phyloP scores from a whole-genome alignment of 2,888 invertebrate genomes.

The Pristionchus entomophagus region DNA sequence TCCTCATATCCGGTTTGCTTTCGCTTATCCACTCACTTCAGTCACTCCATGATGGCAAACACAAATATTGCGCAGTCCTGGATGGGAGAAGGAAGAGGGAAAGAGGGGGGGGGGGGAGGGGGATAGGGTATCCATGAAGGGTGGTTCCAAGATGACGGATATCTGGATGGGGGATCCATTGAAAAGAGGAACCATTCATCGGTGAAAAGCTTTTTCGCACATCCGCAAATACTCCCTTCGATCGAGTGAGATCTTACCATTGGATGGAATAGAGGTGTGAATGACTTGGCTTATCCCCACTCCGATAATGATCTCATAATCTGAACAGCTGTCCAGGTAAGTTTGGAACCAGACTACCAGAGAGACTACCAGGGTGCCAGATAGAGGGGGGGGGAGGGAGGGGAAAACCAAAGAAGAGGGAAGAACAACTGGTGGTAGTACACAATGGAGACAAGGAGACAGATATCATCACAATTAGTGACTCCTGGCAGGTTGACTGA shows the following conservation, averaged over 20 bases:
- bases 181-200: neutral
- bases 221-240: neutral
- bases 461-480: slow-evolving; percentile 30
- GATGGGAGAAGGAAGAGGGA: neutral
- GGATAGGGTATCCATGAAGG: slow-evolving; percentile 3
- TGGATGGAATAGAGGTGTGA: neutral
- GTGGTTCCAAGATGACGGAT: neutral
- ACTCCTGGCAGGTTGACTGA: neutral
- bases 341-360: neutral
- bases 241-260: neutral
- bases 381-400: too few species aligned
- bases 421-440: slow-evolving; percentile 28
- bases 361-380: too few species aligned
- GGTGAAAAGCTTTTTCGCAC: neutral
- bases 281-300: slow-evolving; percentile 8
- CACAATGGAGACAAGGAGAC: slow-evolving; percentile 13
- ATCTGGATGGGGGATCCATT: too few species aligned
- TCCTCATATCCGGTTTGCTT: slow-evolving; percentile 30
- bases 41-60: slow-evolving; percentile 22
- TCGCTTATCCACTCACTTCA: slow-evolving; percentile 31
- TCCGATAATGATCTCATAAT: slow-evolving; percentile 9
- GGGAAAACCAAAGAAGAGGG: neutral
- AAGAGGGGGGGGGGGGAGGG: neutral
- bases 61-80: slow-evolving; percentile 31
- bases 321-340: neutral